phyloP scores from a whole-genome alignment of 2,797 vertebrate genomes.

The Argyrosomus regius region DNA sequence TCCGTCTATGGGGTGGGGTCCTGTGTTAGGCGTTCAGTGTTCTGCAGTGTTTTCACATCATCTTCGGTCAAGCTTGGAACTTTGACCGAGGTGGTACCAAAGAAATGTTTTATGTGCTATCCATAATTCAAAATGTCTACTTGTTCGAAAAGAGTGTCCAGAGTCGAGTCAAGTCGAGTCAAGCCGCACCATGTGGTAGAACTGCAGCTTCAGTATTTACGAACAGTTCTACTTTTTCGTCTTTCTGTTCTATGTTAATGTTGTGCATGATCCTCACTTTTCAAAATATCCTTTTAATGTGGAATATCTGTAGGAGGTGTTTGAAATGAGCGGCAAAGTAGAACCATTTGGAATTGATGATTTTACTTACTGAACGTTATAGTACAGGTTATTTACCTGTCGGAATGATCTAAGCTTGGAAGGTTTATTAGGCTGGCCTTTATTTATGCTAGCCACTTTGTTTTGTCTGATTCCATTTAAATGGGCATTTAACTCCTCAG shows the following conservation, averaged over 20 bases:
- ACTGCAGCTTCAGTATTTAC: no score
- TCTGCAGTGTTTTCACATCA: no score
- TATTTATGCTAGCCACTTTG: background rate
- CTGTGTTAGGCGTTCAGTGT: no score
- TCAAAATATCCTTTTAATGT: background rate
- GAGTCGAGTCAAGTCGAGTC: no score
- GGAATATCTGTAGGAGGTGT: slow-evolving; percentile 5
- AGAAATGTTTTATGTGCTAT: no score
- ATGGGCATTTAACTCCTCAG: background rate
- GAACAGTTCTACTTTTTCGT: background rate
- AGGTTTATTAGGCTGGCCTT: background rate
- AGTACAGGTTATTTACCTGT: background rate
- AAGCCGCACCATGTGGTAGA: no score
- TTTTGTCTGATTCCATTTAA: slow-evolving; percentile 8
- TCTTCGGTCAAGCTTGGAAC: no score
- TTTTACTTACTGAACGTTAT: background rate
- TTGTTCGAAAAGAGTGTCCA: no score
- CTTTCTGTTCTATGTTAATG: background rate
- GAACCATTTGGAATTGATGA: background rate
- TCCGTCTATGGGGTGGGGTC: no score
- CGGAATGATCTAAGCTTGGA: background rate
- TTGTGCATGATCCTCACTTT: background rate
- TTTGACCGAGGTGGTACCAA: no score
- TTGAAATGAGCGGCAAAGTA: background rate
- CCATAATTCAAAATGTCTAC: no score